These are phyloP conservation scores for Lampris incognitus DNA, from an alignment of 2,113 vertebrate species.

Conservation along the genomic window DNA sequence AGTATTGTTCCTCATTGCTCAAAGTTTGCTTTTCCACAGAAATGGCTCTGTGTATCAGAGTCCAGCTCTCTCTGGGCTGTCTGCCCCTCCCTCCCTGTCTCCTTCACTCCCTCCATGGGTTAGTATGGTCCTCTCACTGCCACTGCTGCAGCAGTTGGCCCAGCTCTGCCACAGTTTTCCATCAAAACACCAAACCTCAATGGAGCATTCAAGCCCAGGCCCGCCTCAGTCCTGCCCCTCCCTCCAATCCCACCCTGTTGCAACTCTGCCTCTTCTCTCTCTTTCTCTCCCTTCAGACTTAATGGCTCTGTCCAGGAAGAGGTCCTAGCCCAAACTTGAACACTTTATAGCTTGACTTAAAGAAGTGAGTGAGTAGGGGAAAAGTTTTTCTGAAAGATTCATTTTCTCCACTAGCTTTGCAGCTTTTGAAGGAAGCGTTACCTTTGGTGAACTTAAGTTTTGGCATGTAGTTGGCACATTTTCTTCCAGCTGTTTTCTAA, in stretches of 20 bases:
- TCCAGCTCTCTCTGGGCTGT: constrained; percentile 45
- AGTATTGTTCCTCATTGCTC: constrained; percentile 47
- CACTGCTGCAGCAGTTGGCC: constrained; percentile 73
- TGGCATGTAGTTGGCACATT: background rate
- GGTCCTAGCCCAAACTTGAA: constrained; percentile 22
- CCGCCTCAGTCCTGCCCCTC: constrained; percentile 69
- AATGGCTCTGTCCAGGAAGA: constrained; percentile 48
- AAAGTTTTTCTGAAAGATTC: constrained; percentile 4
- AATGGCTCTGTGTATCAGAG: constrained; percentile 53
- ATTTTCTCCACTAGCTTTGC: background rate
- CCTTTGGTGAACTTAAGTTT: background rate
- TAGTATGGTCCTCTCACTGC: constrained; percentile 61
- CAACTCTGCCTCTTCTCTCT: constrained; percentile 60
- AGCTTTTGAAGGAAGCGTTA: background rate
- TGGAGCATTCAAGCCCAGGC: constrained; percentile 80
- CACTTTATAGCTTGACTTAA: constrained; percentile 33
- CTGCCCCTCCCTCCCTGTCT: constrained; percentile 50
- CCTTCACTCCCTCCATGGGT: constrained; percentile 35
- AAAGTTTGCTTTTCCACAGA: constrained; percentile 54
- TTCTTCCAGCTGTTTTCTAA: background rate
- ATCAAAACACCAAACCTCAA: constrained; percentile 84
- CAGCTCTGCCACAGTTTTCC: constrained; percentile 78
- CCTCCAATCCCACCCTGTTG: constrained; percentile 68
- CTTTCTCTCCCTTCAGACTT: constrained; percentile 45
- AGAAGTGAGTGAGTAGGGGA: constrained; percentile 16